Evolutionary conservation across 1,140 invertebrate species (phyloP), one percentile per base, ranked within the genome.

Genomic region (Drosophila malerkotliana): DNA sequence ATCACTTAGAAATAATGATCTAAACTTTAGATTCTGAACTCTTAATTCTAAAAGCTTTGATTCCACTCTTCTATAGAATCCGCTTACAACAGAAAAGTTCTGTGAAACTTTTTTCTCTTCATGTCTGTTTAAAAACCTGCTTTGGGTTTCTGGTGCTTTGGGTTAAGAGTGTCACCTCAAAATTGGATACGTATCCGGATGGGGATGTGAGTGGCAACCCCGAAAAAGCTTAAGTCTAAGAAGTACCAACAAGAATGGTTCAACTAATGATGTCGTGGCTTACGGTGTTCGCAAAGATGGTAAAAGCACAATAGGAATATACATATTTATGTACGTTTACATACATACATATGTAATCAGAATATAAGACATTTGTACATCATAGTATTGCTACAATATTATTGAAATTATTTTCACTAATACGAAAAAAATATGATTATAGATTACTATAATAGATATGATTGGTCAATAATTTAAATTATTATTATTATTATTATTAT

Each of bases 241-340:
- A 82, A 82, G 79, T 82, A 82, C 79, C 79, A 78, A 82, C 52
- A 72, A 78, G 76, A 77, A 77, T 78, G 79, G 79, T 82, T 57
- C 71, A 56, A 58, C 28, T 71, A 63, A 62, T 60, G 78, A 66
- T 81, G 78, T 72, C 55, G 48, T 59, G 74, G 69, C n/a, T 56
- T 26, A 53, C 45, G 59, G 52, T 61, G 56, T 47, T 30, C 8
- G 32, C 66, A 34, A 58, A 54, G 37, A 54, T 55, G 54, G 66
- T 67, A 66, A 54, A 67, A 47, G 28, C 54, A 12, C 49, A 37
- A 64, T 1, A 18, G 10, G 58, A 57, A 34, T 18, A 32, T 34
- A 45, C 14, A 44, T 8, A 18, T 14, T 39, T 54, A 54, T 21
- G 26, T 9, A 45, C n/a, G 18, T 30, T 4, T 2, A 15, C 32